Evolutionary conservation across 2,113 vertebrate genomes (phyloP).

Genomic region (Barnardius zonarius): DNA sequence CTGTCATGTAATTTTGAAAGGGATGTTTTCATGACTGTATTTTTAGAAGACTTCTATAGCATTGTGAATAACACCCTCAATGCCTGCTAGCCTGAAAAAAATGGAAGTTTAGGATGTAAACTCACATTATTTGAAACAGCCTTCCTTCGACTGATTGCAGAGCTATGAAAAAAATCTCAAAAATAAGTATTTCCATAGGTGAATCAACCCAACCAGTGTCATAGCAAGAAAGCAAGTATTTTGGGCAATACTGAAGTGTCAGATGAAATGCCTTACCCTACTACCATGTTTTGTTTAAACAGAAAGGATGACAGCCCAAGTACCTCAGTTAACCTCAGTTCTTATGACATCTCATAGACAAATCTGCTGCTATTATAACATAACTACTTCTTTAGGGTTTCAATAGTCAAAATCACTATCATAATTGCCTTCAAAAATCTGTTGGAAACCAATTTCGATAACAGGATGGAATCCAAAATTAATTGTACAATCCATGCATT

Average conservation of each 20-base stretch:
- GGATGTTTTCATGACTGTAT: background rate
- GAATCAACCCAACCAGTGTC: background rate
- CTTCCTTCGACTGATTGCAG: background rate
- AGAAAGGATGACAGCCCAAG: background rate
- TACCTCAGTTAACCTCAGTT: background rate
- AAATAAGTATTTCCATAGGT: background rate
- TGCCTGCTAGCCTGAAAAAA: background rate
- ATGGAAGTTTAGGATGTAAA: background rate
- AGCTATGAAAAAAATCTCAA: background rate
- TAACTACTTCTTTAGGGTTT: background rate
- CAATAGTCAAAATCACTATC: background rate
- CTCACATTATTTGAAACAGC: background rate
- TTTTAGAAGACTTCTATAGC: background rate
- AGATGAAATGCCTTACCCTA: background rate
- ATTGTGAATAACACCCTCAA: background rate
- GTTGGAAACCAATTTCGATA: background rate
- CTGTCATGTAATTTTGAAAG: background rate
- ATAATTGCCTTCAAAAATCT: background rate
- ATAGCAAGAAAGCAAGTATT: background rate
- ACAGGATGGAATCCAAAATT: background rate
- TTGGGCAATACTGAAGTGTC: background rate
- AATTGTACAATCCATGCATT: background rate
- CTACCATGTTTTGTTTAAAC: background rate
- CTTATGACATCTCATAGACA: background rate
- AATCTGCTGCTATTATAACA: background rate